Evolutionary conservation across 2,113 vertebrate species (phyloP), one percentile per base, ranked within the genome.

Genomic region (Falcunculus frontatus): DNA sequence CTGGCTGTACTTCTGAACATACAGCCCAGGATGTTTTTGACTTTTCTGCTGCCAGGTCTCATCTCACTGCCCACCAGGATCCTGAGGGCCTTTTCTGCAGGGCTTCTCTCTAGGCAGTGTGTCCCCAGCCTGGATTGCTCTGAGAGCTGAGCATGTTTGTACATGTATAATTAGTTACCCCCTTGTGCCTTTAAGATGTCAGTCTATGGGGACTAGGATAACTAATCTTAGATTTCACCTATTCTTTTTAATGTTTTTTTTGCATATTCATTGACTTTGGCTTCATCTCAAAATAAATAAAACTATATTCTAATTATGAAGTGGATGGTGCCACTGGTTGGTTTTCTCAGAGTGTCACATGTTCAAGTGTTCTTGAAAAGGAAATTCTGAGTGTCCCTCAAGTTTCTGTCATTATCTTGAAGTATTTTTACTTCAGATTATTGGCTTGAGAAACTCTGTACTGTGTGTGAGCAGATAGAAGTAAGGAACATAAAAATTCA

Each of bases 401-500:
- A 59, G 79, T 47, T 75, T 68, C 32, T 59, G 44, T 56, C 56
- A 33, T 67, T 76, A 39, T 86, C 32, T 59, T 75, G 62, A 21
- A 4, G 0, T 73, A 32, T 70, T 88, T 89, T 87, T 49, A 73
- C 7, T 63, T 63, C 52, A 44, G 73, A 33, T 49, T 65, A 78
- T 16, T 56, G 33, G 26, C 22, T 22, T 55, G 77, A 65, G 46
- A 62, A 87, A 65, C 18, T 64, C 50, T 90, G 73, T 60, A 97
- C 87, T 19, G 98, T 98, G 97, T 98, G 97, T 46, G 97, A 98
- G 14, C 95, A 95, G 63, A 98, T 98, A 94, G 55, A 98, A n/a
- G n/a, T n/a, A n/a, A 44, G 98, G 98, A 70, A 98, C 97, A 12
- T 98, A 98, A 98, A 99, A 98, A 93, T 97, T 99, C 82, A 67